Conservation (phyloP, 2,113 vertebrate species). For the Rhadina sibilatrix region DNA sequence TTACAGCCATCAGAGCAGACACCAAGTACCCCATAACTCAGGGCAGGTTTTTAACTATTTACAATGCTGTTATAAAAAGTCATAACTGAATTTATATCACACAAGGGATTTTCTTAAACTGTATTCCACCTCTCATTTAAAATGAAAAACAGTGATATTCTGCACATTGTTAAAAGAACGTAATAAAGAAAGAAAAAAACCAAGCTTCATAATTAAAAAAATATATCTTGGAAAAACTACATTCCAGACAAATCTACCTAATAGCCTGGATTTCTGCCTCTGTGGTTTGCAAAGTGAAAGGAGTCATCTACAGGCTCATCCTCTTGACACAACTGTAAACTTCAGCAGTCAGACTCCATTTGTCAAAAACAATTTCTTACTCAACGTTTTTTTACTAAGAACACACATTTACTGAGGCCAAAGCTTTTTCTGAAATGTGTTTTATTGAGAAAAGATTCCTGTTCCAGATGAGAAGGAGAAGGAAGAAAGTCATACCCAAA, state of each 20-base stretch:
- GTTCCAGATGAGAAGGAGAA: background rate
- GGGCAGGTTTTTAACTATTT: conserved; percentile 31
- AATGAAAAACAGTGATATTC: background rate
- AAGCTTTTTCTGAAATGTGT: background rate
- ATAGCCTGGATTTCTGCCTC: background rate
- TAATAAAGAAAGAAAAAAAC: background rate
- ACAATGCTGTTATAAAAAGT: background rate
- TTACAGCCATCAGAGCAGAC: conserved; percentile 9
- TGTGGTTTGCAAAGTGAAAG: background rate
- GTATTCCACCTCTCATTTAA: conserved; percentile 16
- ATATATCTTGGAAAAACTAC: background rate
- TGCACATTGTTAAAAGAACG: background rate
- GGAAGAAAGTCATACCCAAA: background rate
- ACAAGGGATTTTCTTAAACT: background rate
- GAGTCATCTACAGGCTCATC: background rate
- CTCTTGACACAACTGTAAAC: background rate
- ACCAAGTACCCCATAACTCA: conserved; percentile 18
- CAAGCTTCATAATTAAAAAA: background rate
- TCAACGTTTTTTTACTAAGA: background rate
- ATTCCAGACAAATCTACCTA: background rate
- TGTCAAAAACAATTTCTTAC: background rate
- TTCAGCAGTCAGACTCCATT: background rate
- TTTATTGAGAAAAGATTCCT: background rate
- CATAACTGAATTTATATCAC: background rate
- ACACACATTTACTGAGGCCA: background rate